Conservation (phyloP, 2,888 invertebrate genomes). For the Cyrtodaria siliqua region DNA sequence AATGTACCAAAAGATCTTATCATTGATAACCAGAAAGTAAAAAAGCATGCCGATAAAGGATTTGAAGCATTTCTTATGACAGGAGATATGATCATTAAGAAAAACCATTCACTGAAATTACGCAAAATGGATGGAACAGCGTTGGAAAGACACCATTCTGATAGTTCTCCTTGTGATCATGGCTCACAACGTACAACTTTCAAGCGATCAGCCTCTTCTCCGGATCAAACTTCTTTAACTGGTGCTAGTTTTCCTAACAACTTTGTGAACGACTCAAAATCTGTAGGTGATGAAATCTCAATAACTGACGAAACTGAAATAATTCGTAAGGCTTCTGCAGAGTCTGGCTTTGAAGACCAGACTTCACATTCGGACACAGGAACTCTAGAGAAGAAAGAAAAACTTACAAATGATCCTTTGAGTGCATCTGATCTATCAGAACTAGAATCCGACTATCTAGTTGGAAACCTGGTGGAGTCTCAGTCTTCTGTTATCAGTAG, state of each 20-base stretch:
- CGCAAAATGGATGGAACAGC: slow-evolving; percentile 59
- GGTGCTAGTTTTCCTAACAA: slow-evolving; percentile 45
- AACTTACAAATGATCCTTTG: slow-evolving; percentile 59
- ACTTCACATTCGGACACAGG: slow-evolving; percentile 63
- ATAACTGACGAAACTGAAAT: slow-evolving; percentile 47
- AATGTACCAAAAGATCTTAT: slow-evolving; percentile 44
- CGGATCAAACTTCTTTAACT: slow-evolving; percentile 53
- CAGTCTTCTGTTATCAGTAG: slow-evolving; percentile 64
- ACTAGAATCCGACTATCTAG: slow-evolving; percentile 57
- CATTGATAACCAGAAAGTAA: slow-evolving; percentile 45
- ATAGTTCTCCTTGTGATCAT: slow-evolving; percentile 52
- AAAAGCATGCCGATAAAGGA: slow-evolving; percentile 69
- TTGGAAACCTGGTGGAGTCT: slow-evolving; percentile 65
- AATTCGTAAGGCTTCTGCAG: slow-evolving; percentile 64
- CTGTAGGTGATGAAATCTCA: slow-evolving; percentile 20
- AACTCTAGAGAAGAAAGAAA: slow-evolving; percentile 61
- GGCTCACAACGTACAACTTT: slow-evolving; percentile 37
- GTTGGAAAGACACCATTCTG: slow-evolving; percentile 65
- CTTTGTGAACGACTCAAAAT: slow-evolving; percentile 39
- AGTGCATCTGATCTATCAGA: slow-evolving; percentile 64
- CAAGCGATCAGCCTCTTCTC: slow-evolving; percentile 63
- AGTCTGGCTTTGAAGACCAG: slow-evolving; percentile 72
- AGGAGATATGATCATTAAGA: slow-evolving; percentile 97
- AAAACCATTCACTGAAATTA: slow-evolving; percentile 88
- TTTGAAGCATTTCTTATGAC: slow-evolving; percentile 95